phyloP scores from a whole-genome alignment of 1,140 invertebrate species.

The Bombyx mandarina region DNA sequence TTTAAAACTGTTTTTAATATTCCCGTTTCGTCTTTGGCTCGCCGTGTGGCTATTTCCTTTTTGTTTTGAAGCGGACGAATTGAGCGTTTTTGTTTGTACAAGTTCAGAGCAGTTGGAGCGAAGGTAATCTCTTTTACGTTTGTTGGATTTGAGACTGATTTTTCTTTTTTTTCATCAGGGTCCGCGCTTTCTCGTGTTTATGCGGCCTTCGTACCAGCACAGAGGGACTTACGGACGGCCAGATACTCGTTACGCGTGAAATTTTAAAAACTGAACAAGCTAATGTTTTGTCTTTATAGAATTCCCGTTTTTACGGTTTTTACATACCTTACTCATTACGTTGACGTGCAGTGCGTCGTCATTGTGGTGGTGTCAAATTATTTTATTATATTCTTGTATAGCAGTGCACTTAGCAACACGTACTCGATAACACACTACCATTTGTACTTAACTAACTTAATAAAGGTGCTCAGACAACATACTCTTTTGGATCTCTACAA shows the following conservation, averaged over 20 bases:
- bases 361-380: no score
- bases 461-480: no score
- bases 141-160: conserved; percentile 59
- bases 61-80: conserved; percentile 64
- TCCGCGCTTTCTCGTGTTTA: conserved; percentile 55
- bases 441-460: no score
- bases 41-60: conserved; percentile 52
- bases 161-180: conserved; percentile 50
- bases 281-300: not conserved
- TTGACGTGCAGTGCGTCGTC: conserved; percentile 4
- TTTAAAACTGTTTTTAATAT: conserved; percentile 69
- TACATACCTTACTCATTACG: conserved; percentile 36
- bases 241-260: conserved; percentile 52
- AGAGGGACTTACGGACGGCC: conserved; percentile 41
- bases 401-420: no score
- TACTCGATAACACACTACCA: no score
- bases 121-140: conserved; percentile 68
- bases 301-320: conserved; percentile 12
- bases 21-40: conserved; percentile 49
- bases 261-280: conserved; percentile 46
- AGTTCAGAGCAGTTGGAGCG: conserved; percentile 62
- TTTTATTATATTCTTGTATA: no score
- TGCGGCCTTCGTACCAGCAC: conserved; percentile 29
- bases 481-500: no score
- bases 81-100: conserved; percentile 67